Evolutionary conservation across 2,888 invertebrate genomes (phyloP), one percentile per base, ranked within the genome.

Genomic region (Euplagia quadripunctaria): DNA sequence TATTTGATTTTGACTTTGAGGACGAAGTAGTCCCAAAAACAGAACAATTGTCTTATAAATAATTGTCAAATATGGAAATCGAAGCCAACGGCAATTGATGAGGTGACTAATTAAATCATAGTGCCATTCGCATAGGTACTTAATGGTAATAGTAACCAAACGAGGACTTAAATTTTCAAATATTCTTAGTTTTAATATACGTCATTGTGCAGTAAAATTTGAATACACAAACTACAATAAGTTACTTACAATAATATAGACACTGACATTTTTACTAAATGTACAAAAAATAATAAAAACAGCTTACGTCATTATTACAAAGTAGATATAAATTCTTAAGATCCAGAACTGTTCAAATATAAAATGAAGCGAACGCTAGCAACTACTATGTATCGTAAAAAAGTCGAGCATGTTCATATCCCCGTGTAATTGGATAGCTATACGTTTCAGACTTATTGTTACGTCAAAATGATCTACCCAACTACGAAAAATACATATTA

Each of bases 371-470:
- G 64, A 31, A 42, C 64, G 64, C 16, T 42, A 42, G 17, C 65
- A 43, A 16, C 46, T 20, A 49, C 12, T 20, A 20, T 20, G 17
- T 46, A 46, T 20, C 12, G 20, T 20, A 66, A 66, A 49, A 46
- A 66, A 17, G 46, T 66, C 46, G 20, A 20, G 20, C 14, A 12
- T 20, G 66, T 46, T 66, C 66, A 66, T 49, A 66, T 20, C 49
- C 46, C 66, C 49, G 20, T 66, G 46, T 66, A 66, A 66, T 66
- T 66, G 66, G 66, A 20, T 66, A 66, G 66, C 20, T 66, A 20
- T 46, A 46, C 43, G 46, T 14, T 49, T 49, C 66, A 20, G 46
- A 66, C 20, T 66, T 66, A 66, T 66, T 46, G 20, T 66, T 49
- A 66, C 20, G 66, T 17, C 49, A 11, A 66, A 65, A 61, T 61